These are phyloP conservation scores for Scaptomyza polygonia DNA, from an alignment of 2,888 invertebrate species.

Conservation along the genomic window DNA sequence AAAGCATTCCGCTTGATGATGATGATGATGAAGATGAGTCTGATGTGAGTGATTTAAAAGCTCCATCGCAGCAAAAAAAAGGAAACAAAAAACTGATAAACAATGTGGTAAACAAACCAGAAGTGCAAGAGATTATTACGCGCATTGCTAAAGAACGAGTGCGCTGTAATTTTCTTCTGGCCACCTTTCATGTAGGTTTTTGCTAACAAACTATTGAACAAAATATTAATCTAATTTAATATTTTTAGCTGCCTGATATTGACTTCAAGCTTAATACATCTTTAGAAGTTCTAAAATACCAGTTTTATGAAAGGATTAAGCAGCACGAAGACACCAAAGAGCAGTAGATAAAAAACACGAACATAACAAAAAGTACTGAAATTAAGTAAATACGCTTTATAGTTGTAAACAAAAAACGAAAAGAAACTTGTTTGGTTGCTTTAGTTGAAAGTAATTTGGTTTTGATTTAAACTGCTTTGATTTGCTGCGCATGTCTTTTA, in stretches of 20 bases:
- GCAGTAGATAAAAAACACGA: not conserved
- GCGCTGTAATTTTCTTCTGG: conserved; percentile 62
- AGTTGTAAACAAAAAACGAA: not conserved
- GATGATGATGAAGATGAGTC: not conserved
- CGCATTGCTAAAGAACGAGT: conserved; percentile 63
- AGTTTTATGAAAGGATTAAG: conserved; percentile 54
- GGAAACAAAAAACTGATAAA: not conserved
- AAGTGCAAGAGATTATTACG: conserved; percentile 41
- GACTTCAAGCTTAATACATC: conserved; percentile 48
- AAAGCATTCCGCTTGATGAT: conserved; percentile 39
- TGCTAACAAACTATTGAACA: not conserved
- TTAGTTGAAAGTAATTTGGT: not conserved
- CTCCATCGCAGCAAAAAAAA: no score
- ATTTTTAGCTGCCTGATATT: conserved; percentile 54
- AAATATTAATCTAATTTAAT: not conserved
- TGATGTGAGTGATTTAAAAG: not conserved
- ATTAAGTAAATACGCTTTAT: not conserved
- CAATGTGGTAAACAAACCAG: conserved; percentile 34
- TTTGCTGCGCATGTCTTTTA: conserved; percentile 43
- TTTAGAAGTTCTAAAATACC: conserved; percentile 21
- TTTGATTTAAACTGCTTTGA: not conserved
- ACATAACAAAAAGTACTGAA: not conserved
- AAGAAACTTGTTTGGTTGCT: not conserved
- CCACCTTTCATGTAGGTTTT: conserved; percentile 45
- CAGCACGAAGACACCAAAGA: conserved; percentile 14